A percentile compares a stretch with the other conserved stretches of the same genome.
These are phyloP conservation scores for Aldabrachelys gigantea DNA, from an alignment of 2,113 vertebrate species.

Conservation along the genomic window DNA sequence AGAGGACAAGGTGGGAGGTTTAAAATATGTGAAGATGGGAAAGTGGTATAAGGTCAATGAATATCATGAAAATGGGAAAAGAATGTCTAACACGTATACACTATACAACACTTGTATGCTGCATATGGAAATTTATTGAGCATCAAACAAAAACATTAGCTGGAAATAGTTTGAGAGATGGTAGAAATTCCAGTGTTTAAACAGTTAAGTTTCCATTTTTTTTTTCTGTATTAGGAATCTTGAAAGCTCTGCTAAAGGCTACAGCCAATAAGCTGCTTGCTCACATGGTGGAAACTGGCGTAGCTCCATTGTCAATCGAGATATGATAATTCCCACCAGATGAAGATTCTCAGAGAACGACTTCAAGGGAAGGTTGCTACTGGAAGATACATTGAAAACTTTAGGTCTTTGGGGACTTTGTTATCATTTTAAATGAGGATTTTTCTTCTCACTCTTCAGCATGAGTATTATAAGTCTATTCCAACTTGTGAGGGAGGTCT, in stretches of 20 bases:
- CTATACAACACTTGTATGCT: neutral
- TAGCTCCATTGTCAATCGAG: neutral
- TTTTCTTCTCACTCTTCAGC: neutral
- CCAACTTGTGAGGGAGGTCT: neutral
- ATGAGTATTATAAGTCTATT: neutral
- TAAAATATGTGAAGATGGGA: neutral
- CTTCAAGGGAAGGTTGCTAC: neutral
- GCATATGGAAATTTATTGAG: neutral
- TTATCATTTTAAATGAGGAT: neutral
- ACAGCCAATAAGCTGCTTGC: neutral
- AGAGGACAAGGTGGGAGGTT: neutral
- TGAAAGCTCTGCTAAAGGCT: neutral
- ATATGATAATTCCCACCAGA: neutral
- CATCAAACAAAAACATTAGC: neutral
- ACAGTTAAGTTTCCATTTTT: neutral
- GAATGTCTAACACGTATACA: neutral
- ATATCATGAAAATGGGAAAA: neutral
- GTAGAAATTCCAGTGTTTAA: neutral
- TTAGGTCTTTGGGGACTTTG: neutral
- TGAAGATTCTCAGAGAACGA: too few relatives aligned
- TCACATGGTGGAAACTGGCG: neutral
- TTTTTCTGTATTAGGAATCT: neutral
- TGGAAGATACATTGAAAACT: neutral
- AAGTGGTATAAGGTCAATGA: neutral
- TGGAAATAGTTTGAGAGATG: neutral